Conservation (phyloP, 92 coral and sea anemone genomes). For the Pocillopora meandrina region DNA sequence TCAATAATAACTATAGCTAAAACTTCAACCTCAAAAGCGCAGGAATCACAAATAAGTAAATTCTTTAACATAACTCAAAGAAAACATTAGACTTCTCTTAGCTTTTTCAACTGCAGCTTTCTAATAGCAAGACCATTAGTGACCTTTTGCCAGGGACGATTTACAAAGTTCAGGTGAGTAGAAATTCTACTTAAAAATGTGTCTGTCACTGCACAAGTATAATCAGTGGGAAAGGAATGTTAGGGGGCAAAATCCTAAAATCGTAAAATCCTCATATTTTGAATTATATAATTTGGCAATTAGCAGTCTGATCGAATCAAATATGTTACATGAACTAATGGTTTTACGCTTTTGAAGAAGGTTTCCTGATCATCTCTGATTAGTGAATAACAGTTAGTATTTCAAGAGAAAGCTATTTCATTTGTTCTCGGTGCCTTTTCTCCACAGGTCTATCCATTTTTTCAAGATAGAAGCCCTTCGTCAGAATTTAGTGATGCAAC, state of each 20-base stretch:
- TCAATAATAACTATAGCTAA: too few relatives aligned
- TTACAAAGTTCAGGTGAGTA: constrained; percentile 6
- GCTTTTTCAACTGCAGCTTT: neutral
- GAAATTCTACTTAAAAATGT: too few relatives aligned
- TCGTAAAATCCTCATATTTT: too few relatives aligned
- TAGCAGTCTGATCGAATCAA: too few relatives aligned
- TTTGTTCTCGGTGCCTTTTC: neutral
- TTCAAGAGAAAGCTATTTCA: neutral
- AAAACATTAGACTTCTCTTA: neutral
- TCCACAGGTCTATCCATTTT: neutral
- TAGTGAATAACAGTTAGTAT: too few relatives aligned
- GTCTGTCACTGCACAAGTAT: too few relatives aligned
- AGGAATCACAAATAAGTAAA: neutral
- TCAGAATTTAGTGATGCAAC: neutral
- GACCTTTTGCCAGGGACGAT: constrained; percentile 30
- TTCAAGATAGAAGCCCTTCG: neutral
- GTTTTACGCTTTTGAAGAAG: neutral
- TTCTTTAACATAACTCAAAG: neutral
- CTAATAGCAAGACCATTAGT: neutral
- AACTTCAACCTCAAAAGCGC: too few relatives aligned
- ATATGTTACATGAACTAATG: too few relatives aligned
- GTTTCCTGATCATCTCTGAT: neutral
- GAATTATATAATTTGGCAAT: too few relatives aligned
- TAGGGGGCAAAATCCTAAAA: too few relatives aligned
- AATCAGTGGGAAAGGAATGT: too few relatives aligned